Percentiles rank a stretch among this genome's conserved stretches.
phyloP scores from a whole-genome alignment of 1,140 invertebrate genomes.

The Laodelphax striatellus region DNA sequence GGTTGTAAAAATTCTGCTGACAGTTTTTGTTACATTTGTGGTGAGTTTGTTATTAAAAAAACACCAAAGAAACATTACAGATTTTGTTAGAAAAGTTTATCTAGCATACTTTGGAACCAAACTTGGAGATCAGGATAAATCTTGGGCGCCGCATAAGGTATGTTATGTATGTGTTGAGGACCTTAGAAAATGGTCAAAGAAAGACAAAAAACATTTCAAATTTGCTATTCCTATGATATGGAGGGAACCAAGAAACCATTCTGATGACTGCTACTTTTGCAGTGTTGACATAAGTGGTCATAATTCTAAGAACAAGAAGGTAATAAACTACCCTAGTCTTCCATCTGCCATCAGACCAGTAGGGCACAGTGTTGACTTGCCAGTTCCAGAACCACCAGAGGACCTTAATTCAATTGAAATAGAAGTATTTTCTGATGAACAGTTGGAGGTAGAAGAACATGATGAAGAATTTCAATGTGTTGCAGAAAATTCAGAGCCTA shows the following conservation, averaged over 20 bases:
- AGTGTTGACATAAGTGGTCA: conserved; percentile 14
- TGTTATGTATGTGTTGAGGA: conserved; percentile 11
- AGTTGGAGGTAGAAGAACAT: background rate
- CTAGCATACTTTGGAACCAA: conserved; percentile 15
- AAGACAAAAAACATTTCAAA: background rate
- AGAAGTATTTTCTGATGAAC: conserved; percentile 2
- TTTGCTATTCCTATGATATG: conserved; percentile 12
- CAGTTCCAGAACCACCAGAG: conserved; percentile 12
- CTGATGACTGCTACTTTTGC: conserved; percentile 21
- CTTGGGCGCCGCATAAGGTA: conserved; percentile 13
- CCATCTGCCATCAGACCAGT: conserved; percentile 10
- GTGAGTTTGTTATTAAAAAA: no score
- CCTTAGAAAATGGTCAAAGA: conserved; percentile 5
- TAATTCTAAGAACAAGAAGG: conserved; percentile 20
- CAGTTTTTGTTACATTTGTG: no score
- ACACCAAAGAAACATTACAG: conserved; percentile 1
- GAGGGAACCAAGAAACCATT: conserved; percentile 20
- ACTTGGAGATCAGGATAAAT: conserved; percentile 22
- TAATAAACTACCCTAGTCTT: conserved; percentile 9
- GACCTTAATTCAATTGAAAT: conserved; percentile 1
- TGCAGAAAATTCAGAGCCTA: background rate
- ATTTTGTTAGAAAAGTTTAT: conserved; percentile 3
- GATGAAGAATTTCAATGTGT: conserved; percentile 2
- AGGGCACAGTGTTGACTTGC: conserved; percentile 13
- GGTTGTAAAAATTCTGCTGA: no score